phyloP scores from a whole-genome alignment of 2,113 vertebrate genomes.

The Oxygymnocypris stewartii region DNA sequence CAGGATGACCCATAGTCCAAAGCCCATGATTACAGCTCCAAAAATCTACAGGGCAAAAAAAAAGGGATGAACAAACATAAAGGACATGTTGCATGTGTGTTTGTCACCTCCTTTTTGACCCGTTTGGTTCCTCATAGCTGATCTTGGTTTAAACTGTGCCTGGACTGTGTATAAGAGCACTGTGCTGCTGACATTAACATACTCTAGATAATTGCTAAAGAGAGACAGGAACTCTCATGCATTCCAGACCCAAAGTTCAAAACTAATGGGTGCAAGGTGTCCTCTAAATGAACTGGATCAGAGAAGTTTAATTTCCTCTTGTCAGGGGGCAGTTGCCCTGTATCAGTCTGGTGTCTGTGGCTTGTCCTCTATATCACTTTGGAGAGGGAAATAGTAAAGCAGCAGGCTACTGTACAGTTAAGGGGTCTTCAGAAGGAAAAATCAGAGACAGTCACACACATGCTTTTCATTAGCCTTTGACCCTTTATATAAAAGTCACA shows the following conservation, averaged over 20 bases:
- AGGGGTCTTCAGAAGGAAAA: constrained; percentile 52
- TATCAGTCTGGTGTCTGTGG: background rate
- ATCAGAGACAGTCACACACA: constrained; percentile 56
- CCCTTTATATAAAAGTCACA: background rate
- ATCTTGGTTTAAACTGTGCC: background rate
- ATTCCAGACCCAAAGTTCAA: background rate
- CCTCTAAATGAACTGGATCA: constrained; percentile 19
- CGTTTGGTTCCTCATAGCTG: background rate
- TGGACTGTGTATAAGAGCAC: background rate
- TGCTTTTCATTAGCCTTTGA: constrained; percentile 54
- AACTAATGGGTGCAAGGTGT: constrained; percentile 15
- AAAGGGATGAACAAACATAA: background rate
- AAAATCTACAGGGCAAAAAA: constrained; percentile 76
- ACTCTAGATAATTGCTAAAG: constrained; percentile 17
- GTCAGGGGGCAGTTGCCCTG: background rate
- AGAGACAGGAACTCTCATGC: background rate
- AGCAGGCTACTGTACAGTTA: constrained; percentile 53
- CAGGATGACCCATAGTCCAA: constrained; percentile 90
- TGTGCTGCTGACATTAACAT: background rate
- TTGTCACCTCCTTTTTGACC: background rate
- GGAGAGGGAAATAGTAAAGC: constrained; percentile 44
- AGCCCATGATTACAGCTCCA: constrained; percentile 89
- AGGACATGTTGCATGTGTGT: background rate
- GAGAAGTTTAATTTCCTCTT: constrained; percentile 2
- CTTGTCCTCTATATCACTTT: background rate